Base-by-base conservation (phyloP, 2,797 vertebrate species). In the Macrochelys suwanniensis region DNA sequence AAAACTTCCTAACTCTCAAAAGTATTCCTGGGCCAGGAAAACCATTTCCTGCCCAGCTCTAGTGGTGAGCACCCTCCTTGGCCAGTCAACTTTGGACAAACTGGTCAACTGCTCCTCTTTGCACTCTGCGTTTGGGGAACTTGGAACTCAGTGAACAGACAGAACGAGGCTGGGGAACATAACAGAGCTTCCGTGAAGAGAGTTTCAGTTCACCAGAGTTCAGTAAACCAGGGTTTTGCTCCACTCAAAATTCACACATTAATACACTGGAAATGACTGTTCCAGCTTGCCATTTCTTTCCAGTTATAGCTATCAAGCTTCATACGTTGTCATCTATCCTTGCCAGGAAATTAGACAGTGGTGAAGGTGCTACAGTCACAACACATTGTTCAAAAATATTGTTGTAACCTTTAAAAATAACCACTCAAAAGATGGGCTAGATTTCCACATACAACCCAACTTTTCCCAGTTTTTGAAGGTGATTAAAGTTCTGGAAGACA, bases 261-360 rank as follows among this genome's bases (percentile, higher is more conserved):
- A 88, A 59, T 50, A n/a, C 78, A 59, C 16, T 71, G 78, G 47
- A 59, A 85, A 87, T 57, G 84, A 17, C 45, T 50, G 76, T 74
- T 81, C 49, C 82, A 89, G 79, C 31, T 57, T 82, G 61, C 21
- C 89, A 31, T 85, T 95, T 84, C 88, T 85, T 91, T 1, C 90
- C 93, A 91, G 5, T 79, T 91, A 89, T 1, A 17, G 17, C 76
- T 95, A 97, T 33, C 84, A 89, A 95, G 26, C 49, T 93, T 96
- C 68, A 84, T 65, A 94, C 86, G 91, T 94, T 94, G 79, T 95
- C 82, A 89, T 94, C 89, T 84, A 83, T 95, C 96, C 92, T 97
- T 97, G 95, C 84, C 57, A 86, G 94, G 95, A 97, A 98, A 97
- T 76, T 56, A 95, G 96, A 90, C 91, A 94, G 85, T 94, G 89